These are phyloP conservation scores for Fragum whitleyi DNA, from an alignment of 2,888 invertebrate genomes.

Conservation along the genomic window DNA sequence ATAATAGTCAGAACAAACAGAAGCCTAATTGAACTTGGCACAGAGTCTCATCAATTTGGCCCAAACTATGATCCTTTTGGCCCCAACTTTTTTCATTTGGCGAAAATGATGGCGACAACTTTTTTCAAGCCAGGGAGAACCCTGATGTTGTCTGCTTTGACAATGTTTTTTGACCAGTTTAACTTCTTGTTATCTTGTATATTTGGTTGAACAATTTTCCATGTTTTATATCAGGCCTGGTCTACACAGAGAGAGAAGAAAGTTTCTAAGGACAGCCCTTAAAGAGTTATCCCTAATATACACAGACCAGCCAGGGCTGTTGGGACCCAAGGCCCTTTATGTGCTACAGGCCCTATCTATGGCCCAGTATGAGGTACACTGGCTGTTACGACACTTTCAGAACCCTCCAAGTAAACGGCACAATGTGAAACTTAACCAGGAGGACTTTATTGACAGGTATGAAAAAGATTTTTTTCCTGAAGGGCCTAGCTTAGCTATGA, in stretches of 20 bases:
- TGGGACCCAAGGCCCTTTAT: conserved; percentile 98
- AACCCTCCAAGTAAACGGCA: conserved; percentile 91
- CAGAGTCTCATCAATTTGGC: no score
- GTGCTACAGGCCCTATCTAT: conserved; percentile 98
- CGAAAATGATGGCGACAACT: no score
- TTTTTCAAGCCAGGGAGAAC: no score
- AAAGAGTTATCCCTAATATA: conserved; percentile 97
- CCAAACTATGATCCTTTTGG: no score
- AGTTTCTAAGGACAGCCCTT: conserved; percentile 97
- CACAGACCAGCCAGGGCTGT: conserved; percentile 98
- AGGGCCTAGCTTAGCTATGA: no score
- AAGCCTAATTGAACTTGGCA: no score
- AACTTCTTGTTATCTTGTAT: no score
- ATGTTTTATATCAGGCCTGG: conserved; percentile 87
- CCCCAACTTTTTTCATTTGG: no score
- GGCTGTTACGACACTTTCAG: conserved; percentile 98
- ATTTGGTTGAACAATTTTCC: no score
- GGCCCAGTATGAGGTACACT: conserved; percentile 97
- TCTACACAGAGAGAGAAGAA: conserved; percentile 97
- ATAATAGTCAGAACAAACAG: no score
- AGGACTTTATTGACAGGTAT: conserved; percentile 90
- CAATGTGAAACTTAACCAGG: conserved; percentile 81
- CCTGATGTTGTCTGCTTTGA: no score
- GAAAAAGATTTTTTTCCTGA: not conserved
- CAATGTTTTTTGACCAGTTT: no score